A percentile compares a stretch with the other conserved stretches of the same genome.
Evolutionary conservation across 2,113 vertebrate genomes (phyloP).

Genomic region (Copsychus sechellarum): DNA sequence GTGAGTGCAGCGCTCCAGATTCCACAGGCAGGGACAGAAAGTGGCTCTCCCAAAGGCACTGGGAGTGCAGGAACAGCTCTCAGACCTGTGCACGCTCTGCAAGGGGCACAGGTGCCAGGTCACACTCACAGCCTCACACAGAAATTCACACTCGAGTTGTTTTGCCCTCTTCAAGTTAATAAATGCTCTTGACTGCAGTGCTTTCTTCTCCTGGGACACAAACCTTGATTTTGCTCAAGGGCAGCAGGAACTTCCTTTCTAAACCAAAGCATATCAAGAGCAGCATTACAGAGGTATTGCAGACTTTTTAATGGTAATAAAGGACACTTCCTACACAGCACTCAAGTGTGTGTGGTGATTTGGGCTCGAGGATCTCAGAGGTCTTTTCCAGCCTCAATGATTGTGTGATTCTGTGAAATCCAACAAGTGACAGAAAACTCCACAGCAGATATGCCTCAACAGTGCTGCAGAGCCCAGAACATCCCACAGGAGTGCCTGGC

Average conservation of each 20-base stretch:
- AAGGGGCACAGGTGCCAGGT: not conserved
- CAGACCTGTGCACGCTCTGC: not conserved
- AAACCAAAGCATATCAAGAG: not conserved
- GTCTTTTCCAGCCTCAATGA: not conserved
- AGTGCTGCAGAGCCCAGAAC: not conserved
- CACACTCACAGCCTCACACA: not conserved
- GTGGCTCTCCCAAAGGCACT: not conserved
- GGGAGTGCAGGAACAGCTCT: not conserved
- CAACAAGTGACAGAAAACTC: not conserved
- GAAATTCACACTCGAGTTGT: not conserved
- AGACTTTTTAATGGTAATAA: not conserved
- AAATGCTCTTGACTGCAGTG: not conserved
- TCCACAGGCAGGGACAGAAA: not conserved
- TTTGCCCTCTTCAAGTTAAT: not conserved
- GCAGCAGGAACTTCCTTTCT: not conserved
- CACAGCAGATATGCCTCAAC: not conserved
- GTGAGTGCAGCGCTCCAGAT: not conserved
- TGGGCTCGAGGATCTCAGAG: not conserved
- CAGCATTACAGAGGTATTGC: not conserved
- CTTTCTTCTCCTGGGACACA: not conserved
- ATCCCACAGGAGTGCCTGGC: rapidly evolving
- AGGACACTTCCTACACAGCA: not conserved
- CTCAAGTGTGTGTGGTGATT: not conserved
- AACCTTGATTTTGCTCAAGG: not conserved
- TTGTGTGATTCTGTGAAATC: not conserved